phyloP scores from a whole-genome alignment of 2,888 invertebrate species.

The Agonum fuliginosum region DNA sequence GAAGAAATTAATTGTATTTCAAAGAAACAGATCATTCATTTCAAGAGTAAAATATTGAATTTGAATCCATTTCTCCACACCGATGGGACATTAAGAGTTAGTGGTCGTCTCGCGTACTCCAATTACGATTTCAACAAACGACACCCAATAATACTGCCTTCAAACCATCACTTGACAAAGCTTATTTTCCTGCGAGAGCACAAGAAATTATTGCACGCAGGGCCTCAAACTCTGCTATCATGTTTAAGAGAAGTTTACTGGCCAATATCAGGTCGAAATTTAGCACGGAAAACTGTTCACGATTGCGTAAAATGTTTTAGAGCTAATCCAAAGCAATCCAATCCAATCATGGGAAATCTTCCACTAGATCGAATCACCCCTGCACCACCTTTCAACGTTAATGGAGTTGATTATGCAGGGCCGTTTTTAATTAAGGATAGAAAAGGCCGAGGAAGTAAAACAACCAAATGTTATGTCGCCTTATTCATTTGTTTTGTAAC shows the following conservation, averaged over 20 bases:
- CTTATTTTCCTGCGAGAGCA: slow-evolving; percentile 53
- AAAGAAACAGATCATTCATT: not conserved
- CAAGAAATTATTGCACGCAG: slow-evolving; percentile 56
- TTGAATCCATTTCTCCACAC: slow-evolving; percentile 62
- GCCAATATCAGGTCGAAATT: slow-evolving; percentile 62
- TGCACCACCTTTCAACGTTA: slow-evolving; percentile 49
- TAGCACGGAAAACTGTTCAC: slow-evolving; percentile 59
- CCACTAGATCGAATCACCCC: slow-evolving; percentile 59
- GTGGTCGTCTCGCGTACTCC: slow-evolving; percentile 64
- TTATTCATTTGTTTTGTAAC: slow-evolving; percentile 55
- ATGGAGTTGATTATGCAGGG: slow-evolving; percentile 61
- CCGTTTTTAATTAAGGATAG: slow-evolving; percentile 52
- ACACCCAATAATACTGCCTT: not conserved
- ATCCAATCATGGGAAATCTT: slow-evolving; percentile 64
- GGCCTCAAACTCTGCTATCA: slow-evolving; percentile 61
- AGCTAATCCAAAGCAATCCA: slow-evolving; percentile 32
- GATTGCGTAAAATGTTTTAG: slow-evolving; percentile 62
- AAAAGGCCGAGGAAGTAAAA: slow-evolving; percentile 46
- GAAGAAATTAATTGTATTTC: not conserved
- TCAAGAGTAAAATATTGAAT: slow-evolving; percentile 46
- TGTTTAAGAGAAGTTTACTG: slow-evolving; percentile 61
- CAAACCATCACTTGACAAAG: not conserved
- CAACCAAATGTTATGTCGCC: slow-evolving; percentile 56
- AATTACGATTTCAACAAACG: not conserved
- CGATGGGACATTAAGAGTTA: slow-evolving; percentile 64